phyloP scores from a whole-genome alignment of 2,113 vertebrate species.

The Lepidothrix coronata region DNA sequence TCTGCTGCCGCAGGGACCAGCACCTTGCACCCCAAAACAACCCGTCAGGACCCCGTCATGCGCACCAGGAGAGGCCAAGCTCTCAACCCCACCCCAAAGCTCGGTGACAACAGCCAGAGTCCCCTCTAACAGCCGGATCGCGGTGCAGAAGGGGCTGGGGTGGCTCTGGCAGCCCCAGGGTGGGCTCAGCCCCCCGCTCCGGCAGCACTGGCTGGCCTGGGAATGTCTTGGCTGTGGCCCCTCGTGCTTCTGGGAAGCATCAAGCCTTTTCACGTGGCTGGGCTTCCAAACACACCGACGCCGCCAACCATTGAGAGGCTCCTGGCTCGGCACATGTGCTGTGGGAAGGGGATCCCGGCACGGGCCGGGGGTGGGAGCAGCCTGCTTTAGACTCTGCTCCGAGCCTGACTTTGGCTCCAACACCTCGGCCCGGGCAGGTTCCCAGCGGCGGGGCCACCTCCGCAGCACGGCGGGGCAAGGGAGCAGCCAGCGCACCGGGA shows the following conservation, averaged over 20 bases:
- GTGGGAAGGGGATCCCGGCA: conserved; percentile 40
- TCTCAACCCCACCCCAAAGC: background rate
- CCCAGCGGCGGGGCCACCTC: background rate
- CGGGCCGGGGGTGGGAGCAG: background rate
- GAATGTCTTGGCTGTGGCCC: background rate
- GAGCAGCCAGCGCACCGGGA: background rate
- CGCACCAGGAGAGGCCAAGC: background rate
- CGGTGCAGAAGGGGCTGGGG: background rate
- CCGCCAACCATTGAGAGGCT: background rate
- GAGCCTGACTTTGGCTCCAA: background rate
- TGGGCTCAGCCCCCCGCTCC: background rate
- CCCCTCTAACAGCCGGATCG: rapidly evolving
- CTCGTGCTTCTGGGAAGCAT: background rate
- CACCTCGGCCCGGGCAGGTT: background rate
- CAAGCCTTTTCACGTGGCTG: background rate
- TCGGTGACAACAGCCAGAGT: background rate
- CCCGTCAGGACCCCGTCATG: rapidly evolving
- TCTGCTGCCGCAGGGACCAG: background rate
- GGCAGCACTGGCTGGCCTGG: background rate
- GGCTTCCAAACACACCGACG: background rate
- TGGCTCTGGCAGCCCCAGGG: background rate
- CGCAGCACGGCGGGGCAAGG: background rate
- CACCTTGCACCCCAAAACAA: background rate
- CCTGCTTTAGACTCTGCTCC: background rate
- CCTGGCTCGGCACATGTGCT: background rate